These are phyloP conservation scores for Myathropa florea DNA, from an alignment of 2,888 invertebrate species.

Conservation along the genomic window DNA sequence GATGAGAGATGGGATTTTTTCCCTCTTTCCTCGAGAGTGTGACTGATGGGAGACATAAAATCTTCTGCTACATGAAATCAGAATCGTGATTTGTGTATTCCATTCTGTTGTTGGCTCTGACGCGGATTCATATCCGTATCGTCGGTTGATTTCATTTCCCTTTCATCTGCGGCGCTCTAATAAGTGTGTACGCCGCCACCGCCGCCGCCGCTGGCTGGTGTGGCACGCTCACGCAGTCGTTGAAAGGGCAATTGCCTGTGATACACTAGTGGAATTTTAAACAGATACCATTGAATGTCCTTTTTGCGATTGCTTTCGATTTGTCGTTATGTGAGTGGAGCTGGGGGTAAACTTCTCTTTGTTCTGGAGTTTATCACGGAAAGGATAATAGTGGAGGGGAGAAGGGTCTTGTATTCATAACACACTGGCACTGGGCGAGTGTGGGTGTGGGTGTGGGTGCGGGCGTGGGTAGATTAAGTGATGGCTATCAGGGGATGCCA, in stretches of 20 bases:
- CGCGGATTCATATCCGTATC: constrained; percentile 29
- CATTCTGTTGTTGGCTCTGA: constrained; percentile 1
- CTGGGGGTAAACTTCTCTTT: neutral
- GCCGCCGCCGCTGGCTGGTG: neutral
- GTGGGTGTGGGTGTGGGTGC: too few species aligned
- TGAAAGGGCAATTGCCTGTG: neutral
- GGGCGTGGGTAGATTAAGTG: constrained; percentile 1
- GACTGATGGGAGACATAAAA: constrained; percentile 30
- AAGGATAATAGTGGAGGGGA: neutral
- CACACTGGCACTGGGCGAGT: too few species aligned
- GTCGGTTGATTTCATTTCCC: constrained; percentile 43
- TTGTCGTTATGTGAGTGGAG: neutral
- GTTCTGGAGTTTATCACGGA: neutral
- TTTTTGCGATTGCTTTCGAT: neutral
- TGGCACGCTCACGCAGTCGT: neutral
- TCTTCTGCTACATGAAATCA: constrained; percentile 34
- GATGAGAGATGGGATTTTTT: neutral
- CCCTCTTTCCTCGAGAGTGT: neutral
- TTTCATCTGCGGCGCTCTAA: constrained; percentile 1
- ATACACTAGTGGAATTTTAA: constrained; percentile 23
- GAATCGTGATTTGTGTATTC: constrained; percentile 43
- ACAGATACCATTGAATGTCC: neutral
- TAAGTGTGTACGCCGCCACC: neutral
- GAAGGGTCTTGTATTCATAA: too few species aligned
- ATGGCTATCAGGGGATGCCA: constrained; percentile 1